phyloP scores from a whole-genome alignment of 2,113 vertebrate species.

The Nibea albiflora region DNA sequence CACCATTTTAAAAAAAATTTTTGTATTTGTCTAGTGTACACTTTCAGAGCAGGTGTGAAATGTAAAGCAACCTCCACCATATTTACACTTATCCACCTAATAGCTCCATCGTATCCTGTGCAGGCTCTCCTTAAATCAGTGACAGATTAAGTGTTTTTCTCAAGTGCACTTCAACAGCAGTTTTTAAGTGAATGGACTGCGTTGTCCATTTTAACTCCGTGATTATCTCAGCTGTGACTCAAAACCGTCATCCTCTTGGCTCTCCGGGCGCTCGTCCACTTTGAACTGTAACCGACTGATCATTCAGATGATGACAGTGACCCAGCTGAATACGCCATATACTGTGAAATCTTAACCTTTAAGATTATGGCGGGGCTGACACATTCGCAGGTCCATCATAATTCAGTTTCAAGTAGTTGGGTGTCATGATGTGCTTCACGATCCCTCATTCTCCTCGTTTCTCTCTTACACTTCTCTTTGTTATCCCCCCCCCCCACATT shows the following conservation, averaged over 20 bases:
- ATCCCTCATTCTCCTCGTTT: conserved; percentile 2
- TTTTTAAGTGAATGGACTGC: conserved; percentile 50
- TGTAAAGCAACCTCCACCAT: conserved; percentile 17
- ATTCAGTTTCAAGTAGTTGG: conserved; percentile 17
- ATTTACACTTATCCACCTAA: conserved; percentile 24
- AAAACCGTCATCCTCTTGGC: conserved; percentile 37
- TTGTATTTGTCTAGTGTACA: background rate
- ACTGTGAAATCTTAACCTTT: conserved; percentile 28
- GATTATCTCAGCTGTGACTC: conserved; percentile 49
- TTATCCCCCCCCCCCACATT: conserved; percentile 12
- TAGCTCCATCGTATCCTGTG: conserved; percentile 12
- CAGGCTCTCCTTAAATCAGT: conserved; percentile 39
- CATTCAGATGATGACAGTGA: conserved; percentile 18
- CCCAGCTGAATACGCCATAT: conserved; percentile 21
- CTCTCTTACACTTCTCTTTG: conserved; percentile 40
- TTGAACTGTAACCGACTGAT: conserved; percentile 31
- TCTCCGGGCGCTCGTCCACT: conserved; percentile 28
- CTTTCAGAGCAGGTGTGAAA: background rate
- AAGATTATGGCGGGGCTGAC: background rate
- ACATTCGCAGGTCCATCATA: conserved; percentile 20
- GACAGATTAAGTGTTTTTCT: conserved; percentile 62
- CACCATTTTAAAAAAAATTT: no score
- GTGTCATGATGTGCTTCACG: conserved; percentile 20
- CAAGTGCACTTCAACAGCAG: conserved; percentile 55
- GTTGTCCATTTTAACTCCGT: conserved; percentile 48